These are phyloP conservation scores for Drosophila bifasciata DNA, from an alignment of 1,140 invertebrate species.

Conservation along the genomic window DNA sequence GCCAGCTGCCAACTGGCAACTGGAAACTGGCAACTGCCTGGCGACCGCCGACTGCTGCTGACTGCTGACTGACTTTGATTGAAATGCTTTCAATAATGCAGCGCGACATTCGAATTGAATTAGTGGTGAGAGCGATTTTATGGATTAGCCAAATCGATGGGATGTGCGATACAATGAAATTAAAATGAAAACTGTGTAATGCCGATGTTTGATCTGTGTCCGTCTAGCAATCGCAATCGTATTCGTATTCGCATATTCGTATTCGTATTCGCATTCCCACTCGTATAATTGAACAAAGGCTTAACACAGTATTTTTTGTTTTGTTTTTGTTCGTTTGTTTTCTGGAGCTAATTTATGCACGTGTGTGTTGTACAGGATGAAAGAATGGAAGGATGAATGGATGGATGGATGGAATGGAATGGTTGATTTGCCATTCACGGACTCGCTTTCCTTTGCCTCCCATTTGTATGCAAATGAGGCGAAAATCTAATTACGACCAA, in stretches of 20 bases:
- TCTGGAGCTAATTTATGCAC: slow-evolving; percentile 57
- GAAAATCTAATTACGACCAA: slow-evolving; percentile 78
- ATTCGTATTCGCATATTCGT: not conserved
- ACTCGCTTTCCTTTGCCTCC: slow-evolving; percentile 11
- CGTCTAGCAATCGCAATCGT: slow-evolving; percentile 12
- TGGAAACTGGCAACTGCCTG: not conserved
- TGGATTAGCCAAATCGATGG: slow-evolving; percentile 27
- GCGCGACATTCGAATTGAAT: slow-evolving; percentile 70
- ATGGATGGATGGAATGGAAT: no score
- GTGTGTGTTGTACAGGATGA: slow-evolving; percentile 29
- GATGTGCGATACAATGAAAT: slow-evolving; percentile 3
- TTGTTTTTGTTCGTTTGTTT: slow-evolving; percentile 24
- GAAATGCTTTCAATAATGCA: slow-evolving; percentile 73
- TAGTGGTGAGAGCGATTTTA: slow-evolving; percentile 45
- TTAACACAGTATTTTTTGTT: slow-evolving; percentile 5
- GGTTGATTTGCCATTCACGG: slow-evolving; percentile 36
- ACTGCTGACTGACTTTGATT: slow-evolving; percentile 54
- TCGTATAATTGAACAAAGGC: slow-evolving; percentile 11
- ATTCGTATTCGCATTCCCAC: no score
- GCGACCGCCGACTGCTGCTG: not conserved
- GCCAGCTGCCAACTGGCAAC: slow-evolving; percentile 5
- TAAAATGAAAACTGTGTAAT: slow-evolving; percentile 52
- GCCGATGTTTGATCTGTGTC: not conserved
- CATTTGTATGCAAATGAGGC: slow-evolving; percentile 79
- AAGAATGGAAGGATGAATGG: no score